phyloP scores from a whole-genome alignment of 92 coral and sea anemone genomes.

The Paragorgia papillata region DNA sequence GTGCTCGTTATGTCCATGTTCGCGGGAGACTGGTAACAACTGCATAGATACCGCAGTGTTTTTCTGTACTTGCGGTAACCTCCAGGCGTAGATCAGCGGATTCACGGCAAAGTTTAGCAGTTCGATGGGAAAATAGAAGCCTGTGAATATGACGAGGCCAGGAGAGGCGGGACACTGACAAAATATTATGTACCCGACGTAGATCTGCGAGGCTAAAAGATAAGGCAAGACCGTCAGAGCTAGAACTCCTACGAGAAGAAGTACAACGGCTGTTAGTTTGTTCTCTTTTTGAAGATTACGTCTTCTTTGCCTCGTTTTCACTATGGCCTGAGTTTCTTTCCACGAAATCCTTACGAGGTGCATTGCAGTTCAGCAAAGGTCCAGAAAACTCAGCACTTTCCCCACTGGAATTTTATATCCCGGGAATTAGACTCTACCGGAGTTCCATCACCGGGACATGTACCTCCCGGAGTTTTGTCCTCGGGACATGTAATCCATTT shows the following conservation, averaged over 20 bases:
- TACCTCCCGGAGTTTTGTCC: neutral
- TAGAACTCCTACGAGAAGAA: constrained; percentile 24
- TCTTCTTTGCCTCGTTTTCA: neutral
- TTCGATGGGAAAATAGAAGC: constrained; percentile 27
- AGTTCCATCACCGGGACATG: neutral
- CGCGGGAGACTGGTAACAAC: constrained; percentile 3
- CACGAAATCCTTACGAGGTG: neutral
- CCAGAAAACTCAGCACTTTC: neutral
- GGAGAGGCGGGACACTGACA: constrained; percentile 14
- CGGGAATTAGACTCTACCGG: neutral
- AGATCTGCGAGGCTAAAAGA: constrained; percentile 27
- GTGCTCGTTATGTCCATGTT: neutral
- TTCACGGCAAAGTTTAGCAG: constrained; percentile 40
- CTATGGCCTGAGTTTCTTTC: neutral
- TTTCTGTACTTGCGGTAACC: constrained; percentile 47
- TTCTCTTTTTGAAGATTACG: constrained; percentile 21
- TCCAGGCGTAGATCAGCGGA: constrained; percentile 50
- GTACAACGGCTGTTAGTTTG: constrained; percentile 35
- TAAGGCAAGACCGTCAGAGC: constrained; percentile 27
- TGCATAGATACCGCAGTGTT: constrained; percentile 14
- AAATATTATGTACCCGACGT: constrained; percentile 18
- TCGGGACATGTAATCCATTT: neutral
- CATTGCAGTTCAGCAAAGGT: neutral
- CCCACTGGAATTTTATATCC: neutral
- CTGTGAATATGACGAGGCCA: neutral